These are phyloP conservation scores for Tuta absoluta DNA, from an alignment of 2,888 invertebrate species.

Conservation along the genomic window DNA sequence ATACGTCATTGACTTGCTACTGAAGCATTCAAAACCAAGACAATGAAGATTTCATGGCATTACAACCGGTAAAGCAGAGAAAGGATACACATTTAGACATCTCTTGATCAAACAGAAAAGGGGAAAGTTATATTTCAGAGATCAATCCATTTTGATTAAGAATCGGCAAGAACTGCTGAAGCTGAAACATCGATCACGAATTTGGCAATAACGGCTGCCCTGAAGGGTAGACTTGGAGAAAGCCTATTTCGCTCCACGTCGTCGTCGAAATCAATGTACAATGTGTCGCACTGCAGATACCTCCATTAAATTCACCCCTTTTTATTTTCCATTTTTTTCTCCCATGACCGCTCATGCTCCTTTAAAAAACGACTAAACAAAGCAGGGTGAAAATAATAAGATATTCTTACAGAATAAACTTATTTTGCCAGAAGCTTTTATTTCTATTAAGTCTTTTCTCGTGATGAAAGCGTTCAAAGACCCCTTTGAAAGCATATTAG, in stretches of 20 bases:
- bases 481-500: not conserved
- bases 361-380: not conserved
- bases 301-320: constrained; percentile 37
- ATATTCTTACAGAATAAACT: not conserved
- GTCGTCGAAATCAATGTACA: constrained; percentile 55
- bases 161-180: not conserved
- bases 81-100: not conserved
- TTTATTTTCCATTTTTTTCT: not conserved
- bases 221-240: constrained; percentile 28
- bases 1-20: not conserved
- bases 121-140: not conserved
- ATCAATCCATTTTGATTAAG: not conserved
- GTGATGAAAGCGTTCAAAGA: constrained; percentile 4
- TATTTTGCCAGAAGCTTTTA: not conserved
- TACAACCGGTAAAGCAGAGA: not conserved
- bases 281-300: constrained; percentile 72
- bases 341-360: no score
- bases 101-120: not conserved
- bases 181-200: constrained; percentile 1
- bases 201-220: constrained; percentile 23
- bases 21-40: not conserved
- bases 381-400: not conserved
- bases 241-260: constrained; percentile 45
- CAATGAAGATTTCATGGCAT: not conserved
- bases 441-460: not conserved